Evolutionary conservation across 2,113 vertebrate species (phyloP).

Genomic region (Hiodon tergisus): DNA sequence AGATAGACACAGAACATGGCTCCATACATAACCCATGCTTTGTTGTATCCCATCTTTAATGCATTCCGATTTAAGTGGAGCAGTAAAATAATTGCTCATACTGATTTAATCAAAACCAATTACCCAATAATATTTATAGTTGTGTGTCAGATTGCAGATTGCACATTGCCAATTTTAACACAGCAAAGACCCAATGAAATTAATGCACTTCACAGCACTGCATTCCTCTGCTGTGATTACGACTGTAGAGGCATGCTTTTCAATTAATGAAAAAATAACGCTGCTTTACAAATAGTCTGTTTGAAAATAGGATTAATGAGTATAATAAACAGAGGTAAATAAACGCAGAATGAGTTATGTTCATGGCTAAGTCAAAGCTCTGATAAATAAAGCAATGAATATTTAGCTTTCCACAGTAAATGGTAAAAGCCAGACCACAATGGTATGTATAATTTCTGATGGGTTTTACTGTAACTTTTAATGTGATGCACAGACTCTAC

Average conservation of each 20-base stretch:
- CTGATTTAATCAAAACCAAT: slow-evolving; percentile 21
- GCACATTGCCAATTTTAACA: slow-evolving; percentile 4
- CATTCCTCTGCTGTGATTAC: slow-evolving; percentile 3
- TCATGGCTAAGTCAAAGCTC: background rate
- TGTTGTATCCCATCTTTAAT: background rate
- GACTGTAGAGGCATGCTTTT: slow-evolving; percentile 4
- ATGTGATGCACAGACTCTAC: no score
- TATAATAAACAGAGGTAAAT: background rate
- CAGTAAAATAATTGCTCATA: slow-evolving; percentile 3
- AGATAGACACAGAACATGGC: background rate
- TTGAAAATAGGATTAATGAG: background rate
- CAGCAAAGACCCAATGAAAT: slow-evolving; percentile 4
- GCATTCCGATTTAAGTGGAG: background rate
- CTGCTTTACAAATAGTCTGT: background rate
- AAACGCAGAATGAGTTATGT: background rate
- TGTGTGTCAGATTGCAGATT: slow-evolving; percentile 22
- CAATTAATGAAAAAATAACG: slow-evolving; percentile 3
- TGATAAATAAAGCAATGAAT: background rate
- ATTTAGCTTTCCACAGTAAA: background rate
- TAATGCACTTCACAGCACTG: background rate
- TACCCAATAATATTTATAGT: slow-evolving; percentile 2
- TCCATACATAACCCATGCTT: no score
- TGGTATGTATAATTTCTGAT: no score
- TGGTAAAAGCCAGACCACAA: no score
- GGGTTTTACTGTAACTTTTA: no score